Percentiles rank a stretch among this genome's conserved stretches.
phyloP scores from a whole-genome alignment of 2,888 invertebrate genomes.

The Anarsia innoxiella region DNA sequence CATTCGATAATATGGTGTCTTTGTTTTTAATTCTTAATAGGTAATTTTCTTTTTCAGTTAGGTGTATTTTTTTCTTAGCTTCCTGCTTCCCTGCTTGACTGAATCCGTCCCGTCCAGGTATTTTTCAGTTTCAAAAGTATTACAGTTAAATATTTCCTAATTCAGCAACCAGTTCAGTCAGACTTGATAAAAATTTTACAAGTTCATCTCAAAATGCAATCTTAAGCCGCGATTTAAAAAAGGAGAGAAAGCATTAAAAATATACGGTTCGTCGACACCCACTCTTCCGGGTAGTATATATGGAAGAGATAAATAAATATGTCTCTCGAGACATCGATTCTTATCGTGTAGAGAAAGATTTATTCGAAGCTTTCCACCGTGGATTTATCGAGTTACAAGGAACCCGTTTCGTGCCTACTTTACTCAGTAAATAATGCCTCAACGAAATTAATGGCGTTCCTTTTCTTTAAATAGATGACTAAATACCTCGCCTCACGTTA shows the following conservation, averaged over 20 bases:
- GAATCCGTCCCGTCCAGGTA: too few species aligned
- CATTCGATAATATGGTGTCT: too few species aligned
- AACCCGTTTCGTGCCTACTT: constrained; percentile 72
- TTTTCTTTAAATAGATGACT: constrained; percentile 73
- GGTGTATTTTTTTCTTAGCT: too few species aligned
- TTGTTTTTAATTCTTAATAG: too few species aligned
- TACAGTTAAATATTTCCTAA: too few species aligned
- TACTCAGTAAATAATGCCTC: constrained; percentile 67
- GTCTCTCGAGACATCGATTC: constrained; percentile 71
- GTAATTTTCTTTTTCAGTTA: too few species aligned
- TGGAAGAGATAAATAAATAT: constrained; percentile 54
- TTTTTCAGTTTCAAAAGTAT: too few species aligned
- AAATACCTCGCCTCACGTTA: constrained; percentile 65
- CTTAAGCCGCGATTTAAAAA: constrained; percentile 5
- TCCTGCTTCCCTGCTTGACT: too few species aligned
- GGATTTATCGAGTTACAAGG: constrained; percentile 65
- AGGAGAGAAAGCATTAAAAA: constrained; percentile 42
- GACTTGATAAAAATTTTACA: too few species aligned
- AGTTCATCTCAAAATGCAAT: too few species aligned
- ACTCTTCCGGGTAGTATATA: constrained; percentile 57
- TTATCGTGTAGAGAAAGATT: constrained; percentile 70
- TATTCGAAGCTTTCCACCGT: constrained; percentile 59
- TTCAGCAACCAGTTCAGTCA: too few species aligned
- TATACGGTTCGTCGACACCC: constrained; percentile 42
- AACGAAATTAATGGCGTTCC: constrained; percentile 64